These are phyloP conservation scores for Phrynosoma blainvillii DNA, from an alignment of 2,113 vertebrate species.

Conservation along the genomic window DNA sequence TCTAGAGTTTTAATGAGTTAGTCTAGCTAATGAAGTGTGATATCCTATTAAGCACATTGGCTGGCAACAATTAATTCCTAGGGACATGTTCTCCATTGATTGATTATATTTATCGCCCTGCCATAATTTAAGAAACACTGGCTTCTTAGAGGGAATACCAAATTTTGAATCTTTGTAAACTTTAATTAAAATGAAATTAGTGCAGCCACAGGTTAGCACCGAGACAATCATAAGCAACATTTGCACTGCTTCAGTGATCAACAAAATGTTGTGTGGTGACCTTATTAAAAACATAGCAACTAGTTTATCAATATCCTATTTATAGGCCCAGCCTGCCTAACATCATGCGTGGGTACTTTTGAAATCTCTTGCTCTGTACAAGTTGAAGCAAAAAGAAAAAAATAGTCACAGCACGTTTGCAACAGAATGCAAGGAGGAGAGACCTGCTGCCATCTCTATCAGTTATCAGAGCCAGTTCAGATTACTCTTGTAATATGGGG, in stretches of 20 bases:
- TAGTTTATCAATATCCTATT: slow-evolving; percentile 9
- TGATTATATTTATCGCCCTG: slow-evolving; percentile 54
- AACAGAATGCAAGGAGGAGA: background rate
- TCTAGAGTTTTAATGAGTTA: slow-evolving; percentile 53
- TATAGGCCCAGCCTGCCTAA: background rate
- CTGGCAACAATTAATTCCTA: slow-evolving; percentile 62
- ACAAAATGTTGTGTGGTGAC: slow-evolving; percentile 16
- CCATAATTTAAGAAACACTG: slow-evolving; percentile 40
- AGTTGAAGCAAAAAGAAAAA: background rate
- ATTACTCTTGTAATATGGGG: background rate
- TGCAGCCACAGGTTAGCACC: slow-evolving; percentile 33
- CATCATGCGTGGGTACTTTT: background rate
- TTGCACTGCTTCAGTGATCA: slow-evolving; percentile 14
- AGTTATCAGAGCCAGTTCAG: background rate
- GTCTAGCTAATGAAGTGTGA: slow-evolving; percentile 58
- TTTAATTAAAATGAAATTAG: slow-evolving; percentile 51
- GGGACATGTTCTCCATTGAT: slow-evolving; percentile 39
- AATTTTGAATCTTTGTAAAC: slow-evolving; percentile 35
- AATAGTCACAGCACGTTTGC: background rate
- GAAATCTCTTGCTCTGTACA: background rate
- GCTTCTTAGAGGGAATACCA: slow-evolving; percentile 38
- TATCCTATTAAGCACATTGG: slow-evolving; percentile 57
- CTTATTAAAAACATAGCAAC: slow-evolving; percentile 19
- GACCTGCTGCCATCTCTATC: background rate
- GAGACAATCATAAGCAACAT: slow-evolving; percentile 30